Evolutionary conservation across 1,140 invertebrate genomes (phyloP), one percentile per base, ranked within the genome.

Genomic region (Zaprionus africanus): DNA sequence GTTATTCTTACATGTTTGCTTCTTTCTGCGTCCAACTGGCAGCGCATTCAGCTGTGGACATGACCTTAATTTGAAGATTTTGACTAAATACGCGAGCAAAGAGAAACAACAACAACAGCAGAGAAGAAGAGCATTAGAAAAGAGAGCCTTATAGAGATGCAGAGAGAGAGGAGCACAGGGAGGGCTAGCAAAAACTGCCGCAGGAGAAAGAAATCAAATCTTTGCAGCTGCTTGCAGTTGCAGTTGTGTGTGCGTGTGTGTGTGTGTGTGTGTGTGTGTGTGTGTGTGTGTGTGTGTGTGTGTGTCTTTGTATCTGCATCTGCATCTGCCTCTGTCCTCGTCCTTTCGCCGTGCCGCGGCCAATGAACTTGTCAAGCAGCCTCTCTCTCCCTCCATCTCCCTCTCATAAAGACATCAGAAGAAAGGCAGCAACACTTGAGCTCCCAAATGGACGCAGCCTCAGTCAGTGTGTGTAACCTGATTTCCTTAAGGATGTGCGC

Each of bases 401-500:
- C 63, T 51, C 13, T 38, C 38, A 74, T 61, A 24, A 61, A 74
- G 71, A 76, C 43, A 64, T 71, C 76, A 69, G 46, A 74, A 56
- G 63, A 46, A 46, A 46, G 19, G 41, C 41, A 46, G 7, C n/a
- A 46, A 46, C 84, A 87, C 84, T 87, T 76, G 43, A 81, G 49
- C 51, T 61, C 28, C 76, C 62, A 70, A 72, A 74, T 56, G 73
- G 54, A 67, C 49, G 54, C 53, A 22, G 31, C 53, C 19, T 41
- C 9, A n/a, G 57, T 19, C 15, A 54, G 26, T 51, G 61, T 68
- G 46, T 73, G 83, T 82, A 87, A 87, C 80, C 80, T 90, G 84
- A 88, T 88, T 88, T 81, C 63, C 59, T 84, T 60, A 76, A 88
- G 85, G 85, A 88, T 87, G 84, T 71, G 78, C 76, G 69, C 61